Conservation (phyloP, 2,797 vertebrate species). For the Amblyopsis hoosieri region DNA sequence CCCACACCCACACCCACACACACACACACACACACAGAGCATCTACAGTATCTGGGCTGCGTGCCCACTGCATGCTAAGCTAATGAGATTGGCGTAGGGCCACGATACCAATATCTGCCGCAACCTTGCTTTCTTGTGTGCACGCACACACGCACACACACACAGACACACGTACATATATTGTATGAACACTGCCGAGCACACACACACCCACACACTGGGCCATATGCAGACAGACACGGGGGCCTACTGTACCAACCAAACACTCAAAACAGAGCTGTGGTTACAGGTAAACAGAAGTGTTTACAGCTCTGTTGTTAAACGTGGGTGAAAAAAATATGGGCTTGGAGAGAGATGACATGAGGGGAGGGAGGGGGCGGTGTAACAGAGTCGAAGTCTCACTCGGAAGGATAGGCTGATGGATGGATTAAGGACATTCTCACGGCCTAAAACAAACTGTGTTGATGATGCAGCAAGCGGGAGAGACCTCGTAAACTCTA, state of each 20-base stretch:
- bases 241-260: background rate
- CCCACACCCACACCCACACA: conserved; percentile 2
- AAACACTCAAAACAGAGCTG: background rate
- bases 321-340: background rate
- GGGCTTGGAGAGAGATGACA: too few relatives aligned
- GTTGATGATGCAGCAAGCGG: background rate
- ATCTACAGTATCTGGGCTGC: conserved; percentile 48
- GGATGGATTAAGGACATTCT: background rate
- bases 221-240: conserved; percentile 2
- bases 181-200: conserved; percentile 1
- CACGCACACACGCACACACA: conserved; percentile 21
- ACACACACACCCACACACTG: conserved; percentile 16
- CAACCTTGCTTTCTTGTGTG: conserved; percentile 52
- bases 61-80: conserved; percentile 74
- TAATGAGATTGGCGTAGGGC: conserved; percentile 74
- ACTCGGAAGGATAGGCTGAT: conserved; percentile 12
- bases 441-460: background rate
- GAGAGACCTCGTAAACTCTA: background rate
- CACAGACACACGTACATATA: background rate
- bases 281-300: background rate
- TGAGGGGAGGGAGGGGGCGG: too few relatives aligned
- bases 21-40: conserved; percentile 10
- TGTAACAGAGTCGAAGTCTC: conserved; percentile 14
- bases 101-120: conserved; percentile 67
- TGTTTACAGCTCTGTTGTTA: conserved; percentile 17